Evolutionary conservation across 2,113 vertebrate genomes (phyloP).

Genomic region (Catharus minimus): DNA sequence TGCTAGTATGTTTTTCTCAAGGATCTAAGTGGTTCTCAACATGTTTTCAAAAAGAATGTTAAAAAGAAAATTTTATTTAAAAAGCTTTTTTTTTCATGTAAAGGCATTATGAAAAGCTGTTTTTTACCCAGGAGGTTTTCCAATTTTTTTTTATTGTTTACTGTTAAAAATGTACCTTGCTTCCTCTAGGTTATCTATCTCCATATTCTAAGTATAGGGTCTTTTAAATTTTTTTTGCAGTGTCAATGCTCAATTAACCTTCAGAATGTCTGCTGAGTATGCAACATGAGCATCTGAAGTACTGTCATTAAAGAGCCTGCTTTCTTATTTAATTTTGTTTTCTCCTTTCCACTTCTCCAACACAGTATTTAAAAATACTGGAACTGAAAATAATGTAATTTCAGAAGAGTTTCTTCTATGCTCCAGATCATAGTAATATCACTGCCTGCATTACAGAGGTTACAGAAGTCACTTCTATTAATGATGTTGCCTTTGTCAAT

Average conservation of each 20-base stretch:
- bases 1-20: neutral
- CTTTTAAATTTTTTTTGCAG: neutral
- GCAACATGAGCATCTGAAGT: neutral
- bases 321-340: neutral
- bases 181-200: neutral
- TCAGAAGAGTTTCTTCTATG: neutral
- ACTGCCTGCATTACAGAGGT: neutral
- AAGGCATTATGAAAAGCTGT: neutral
- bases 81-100: neutral
- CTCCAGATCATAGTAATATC: neutral
- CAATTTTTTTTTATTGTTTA: neutral
- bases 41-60: neutral
- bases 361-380: neutral
- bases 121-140: neutral
- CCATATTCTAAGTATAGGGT: neutral
- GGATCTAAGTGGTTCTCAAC: neutral
- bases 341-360: neutral
- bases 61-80: neutral
- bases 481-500: neutral
- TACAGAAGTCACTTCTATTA: neutral
- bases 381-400: neutral
- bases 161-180: neutral
- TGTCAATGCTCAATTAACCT: neutral
- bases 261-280: neutral
- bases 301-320: neutral